Evolutionary conservation across 2,888 invertebrate genomes (phyloP), one percentile per base, ranked within the genome.

Genomic region (Acanthopleura granulata): DNA sequence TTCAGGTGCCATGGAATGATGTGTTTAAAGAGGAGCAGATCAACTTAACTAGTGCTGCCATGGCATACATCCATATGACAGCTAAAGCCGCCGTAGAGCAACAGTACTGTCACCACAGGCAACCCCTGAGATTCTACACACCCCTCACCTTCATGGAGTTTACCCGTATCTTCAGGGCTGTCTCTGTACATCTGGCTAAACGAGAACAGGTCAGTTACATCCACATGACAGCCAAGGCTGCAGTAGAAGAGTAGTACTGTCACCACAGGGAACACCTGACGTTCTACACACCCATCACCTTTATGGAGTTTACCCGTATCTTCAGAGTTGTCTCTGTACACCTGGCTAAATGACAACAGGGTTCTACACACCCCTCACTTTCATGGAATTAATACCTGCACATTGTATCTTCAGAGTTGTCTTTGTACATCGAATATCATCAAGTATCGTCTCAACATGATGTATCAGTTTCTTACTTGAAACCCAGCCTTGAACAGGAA

Each of bases 31-130:
- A 71, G 14, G 87, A 88, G 51, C 89, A 89, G 79, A 79, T 89
- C 16, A 80, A 78, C 3, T 81, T 85, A 81, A 82, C 85, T 11
- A 82, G 86, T 40, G 80, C 82, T 50, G 88, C 88, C 15, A 89
- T 90, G 89, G 86, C 88, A 9, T 90, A 88, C 76, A 84, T 90
- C 49, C 89, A 90, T 77, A 77, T 85, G 75, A 87, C 88, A 14
- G 81, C 88, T 30, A 84, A 84, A 76, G 78, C 79, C 15, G 87
- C 88, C 0, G 77, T 88, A 11, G 87, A 87, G 78, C 79, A 86
- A 70, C 89, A 86, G 75, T 86, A 84, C 76, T 85, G 86, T 73
- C 88, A 88, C 80, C 84, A 87, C 83, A 83, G 78, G 76, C 83
- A 84, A 74, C 85, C 86, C 49, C 82, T 87, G 25, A 79, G 84